Base-by-base conservation (phyloP, 2,888 invertebrate species). In the Leistus spinibarbis region DNA sequence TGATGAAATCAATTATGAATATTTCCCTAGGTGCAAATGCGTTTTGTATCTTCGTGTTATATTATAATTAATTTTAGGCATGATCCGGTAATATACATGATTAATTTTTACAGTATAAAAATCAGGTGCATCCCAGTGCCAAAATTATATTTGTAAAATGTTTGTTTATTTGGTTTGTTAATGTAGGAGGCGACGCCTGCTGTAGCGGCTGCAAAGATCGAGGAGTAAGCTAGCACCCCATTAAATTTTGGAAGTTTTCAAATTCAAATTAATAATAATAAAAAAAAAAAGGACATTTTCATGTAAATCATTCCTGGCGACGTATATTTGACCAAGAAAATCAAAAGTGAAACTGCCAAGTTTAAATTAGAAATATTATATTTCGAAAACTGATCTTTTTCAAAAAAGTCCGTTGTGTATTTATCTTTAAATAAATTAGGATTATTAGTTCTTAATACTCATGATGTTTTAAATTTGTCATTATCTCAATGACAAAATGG, bases 241-340 rank as follows among this genome's bases (percentile, higher is more conserved):
- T 40, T 40, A 40, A 40, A 40, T 40, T 40, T 40, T 40, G 40
- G 40, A 40, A 40, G 40, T 40, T 40, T 40, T 40, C 40, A 40
- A 40, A 40, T 40, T 40, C 40, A 40, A 40, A 40, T 40, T 40
- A 40, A 40, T 40, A 40, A 81, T 81, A 80, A 78, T 40, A 40
- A 40, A 10, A 40, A 81, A 82, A 80, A 78, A 78, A 80, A 80
- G 40, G 81, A 81, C 69, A 78, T 64, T 72, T 77, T 79, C 80
- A 80, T 80, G 81, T 40, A 40, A 82, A 83, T 84, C 84, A 84
- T 84, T 84, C 83, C 82, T 79, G 84, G 84, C 84, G 85, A 84
- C 80, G 80, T 80, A 80, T 79, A 79, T 82, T 81, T 81, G 84
- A 84, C 83, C 84, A 84, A 83, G 80, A 40, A 40, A 79, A 78